Evolutionary conservation across 2,797 vertebrate genomes (phyloP).

Genomic region (Syngnathus acus): DNA sequence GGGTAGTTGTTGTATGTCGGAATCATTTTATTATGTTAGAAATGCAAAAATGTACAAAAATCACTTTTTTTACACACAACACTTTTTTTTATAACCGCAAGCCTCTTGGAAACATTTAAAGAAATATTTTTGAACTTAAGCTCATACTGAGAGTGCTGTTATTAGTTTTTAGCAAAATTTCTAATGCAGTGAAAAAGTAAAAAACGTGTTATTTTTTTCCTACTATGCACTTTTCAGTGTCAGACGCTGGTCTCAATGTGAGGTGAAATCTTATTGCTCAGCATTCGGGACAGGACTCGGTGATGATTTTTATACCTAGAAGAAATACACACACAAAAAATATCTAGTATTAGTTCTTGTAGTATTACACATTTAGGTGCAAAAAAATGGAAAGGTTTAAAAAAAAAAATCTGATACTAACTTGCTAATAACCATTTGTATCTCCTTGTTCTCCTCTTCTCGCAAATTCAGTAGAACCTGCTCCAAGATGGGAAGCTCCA

Average conservation of each 20-base stretch:
- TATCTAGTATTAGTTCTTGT: too few species aligned
- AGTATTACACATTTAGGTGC: background rate
- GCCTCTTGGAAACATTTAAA: background rate
- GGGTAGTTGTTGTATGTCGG: background rate
- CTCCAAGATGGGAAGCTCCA: conserved; percentile 82
- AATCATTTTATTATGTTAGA: background rate
- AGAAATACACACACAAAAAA: conserved; percentile 12
- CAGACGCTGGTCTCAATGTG: conserved; percentile 78
- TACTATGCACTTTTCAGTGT: background rate
- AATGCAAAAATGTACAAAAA: background rate
- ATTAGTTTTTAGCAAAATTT: background rate
- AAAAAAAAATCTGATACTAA: conserved; percentile 50
- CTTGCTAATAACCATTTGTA: conserved; percentile 73
- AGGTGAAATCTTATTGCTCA: conserved; percentile 52
- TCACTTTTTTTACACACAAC: background rate
- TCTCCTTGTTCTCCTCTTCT: conserved; percentile 78
- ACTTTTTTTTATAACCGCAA: background rate
- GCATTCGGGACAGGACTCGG: conserved; percentile 58
- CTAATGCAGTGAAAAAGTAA: background rate
- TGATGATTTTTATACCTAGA: conserved; percentile 74
- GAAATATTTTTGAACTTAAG: background rate
- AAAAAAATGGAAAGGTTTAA: background rate
- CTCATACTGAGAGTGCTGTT: background rate
- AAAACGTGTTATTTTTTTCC: background rate
- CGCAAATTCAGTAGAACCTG: conserved; percentile 76